Percentiles rank a stretch among this genome's conserved stretches.
These are phyloP conservation scores for Pterocles burchelli DNA, from an alignment of 2,113 vertebrate species.

Conservation along the genomic window DNA sequence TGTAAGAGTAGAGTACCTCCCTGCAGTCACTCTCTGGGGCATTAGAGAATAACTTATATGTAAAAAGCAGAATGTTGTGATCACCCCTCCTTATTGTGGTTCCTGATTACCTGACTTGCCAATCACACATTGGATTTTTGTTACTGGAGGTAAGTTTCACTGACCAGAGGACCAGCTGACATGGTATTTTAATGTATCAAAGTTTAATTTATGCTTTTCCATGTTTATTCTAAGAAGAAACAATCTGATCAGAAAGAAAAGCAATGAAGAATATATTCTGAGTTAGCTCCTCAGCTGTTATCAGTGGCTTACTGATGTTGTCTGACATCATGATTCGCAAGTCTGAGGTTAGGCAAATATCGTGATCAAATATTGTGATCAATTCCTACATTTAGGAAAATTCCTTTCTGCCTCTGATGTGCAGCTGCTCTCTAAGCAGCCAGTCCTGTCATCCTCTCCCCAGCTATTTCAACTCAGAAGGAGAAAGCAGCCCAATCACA, in stretches of 20 bases:
- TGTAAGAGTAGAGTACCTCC: neutral
- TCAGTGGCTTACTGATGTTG: neutral
- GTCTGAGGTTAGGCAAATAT: neutral
- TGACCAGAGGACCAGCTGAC: neutral
- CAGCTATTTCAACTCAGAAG: neutral
- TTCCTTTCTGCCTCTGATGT: neutral
- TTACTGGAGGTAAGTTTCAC: neutral
- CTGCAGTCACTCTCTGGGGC: neutral
- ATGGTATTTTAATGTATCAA: neutral
- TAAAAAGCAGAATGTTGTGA: neutral
- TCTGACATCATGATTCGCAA: neutral
- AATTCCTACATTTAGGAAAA: neutral
- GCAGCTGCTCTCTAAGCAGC: neutral
- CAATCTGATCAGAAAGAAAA: neutral
- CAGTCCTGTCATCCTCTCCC: neutral
- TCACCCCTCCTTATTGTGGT: neutral
- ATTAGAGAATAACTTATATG: neutral
- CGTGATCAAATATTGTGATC: accelerated
- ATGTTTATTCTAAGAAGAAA: neutral
- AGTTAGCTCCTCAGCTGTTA: neutral
- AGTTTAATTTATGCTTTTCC: neutral
- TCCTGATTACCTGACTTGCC: neutral
- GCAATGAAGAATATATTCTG: neutral
- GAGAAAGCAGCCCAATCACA: neutral
- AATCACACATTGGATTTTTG: neutral